Percentiles rank a stretch among this genome's conserved stretches.
These are phyloP conservation scores for Polylopha cassiicola DNA, from an alignment of 2,888 invertebrate genomes.

Conservation along the genomic window DNA sequence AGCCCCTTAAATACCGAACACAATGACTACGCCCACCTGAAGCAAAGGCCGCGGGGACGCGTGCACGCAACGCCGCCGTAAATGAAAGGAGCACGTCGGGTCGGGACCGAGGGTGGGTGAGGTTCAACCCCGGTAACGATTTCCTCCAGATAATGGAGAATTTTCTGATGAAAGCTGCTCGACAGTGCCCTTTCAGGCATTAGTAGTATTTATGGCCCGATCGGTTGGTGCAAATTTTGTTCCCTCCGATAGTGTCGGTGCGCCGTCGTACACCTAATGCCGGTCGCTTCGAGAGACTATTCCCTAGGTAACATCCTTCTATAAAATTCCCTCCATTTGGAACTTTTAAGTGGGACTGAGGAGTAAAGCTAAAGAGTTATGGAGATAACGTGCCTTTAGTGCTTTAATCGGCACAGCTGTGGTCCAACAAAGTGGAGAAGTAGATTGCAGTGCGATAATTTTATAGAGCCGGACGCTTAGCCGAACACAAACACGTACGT, in stretches of 20 bases:
- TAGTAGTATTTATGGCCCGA: slow-evolving; percentile 63
- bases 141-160: slow-evolving; percentile 75
- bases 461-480: slow-evolving; percentile 51
- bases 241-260: slow-evolving; percentile 50
- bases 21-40: slow-evolving; percentile 74
- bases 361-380: slow-evolving; percentile 46
- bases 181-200: slow-evolving; percentile 67
- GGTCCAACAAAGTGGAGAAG: slow-evolving; percentile 42
- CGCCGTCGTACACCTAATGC: slow-evolving; percentile 53
- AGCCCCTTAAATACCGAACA: slow-evolving; percentile 74
- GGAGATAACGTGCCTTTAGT: slow-evolving; percentile 47
- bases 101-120: slow-evolving; percentile 62
- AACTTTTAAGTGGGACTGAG: slow-evolving; percentile 41
- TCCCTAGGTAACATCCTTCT: slow-evolving; percentile 38
- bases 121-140: slow-evolving; percentile 71
- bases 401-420: slow-evolving; percentile 44
- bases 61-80: slow-evolving; percentile 71
- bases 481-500: slow-evolving; percentile 59
- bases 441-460: slow-evolving; percentile 53
- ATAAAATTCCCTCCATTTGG: slow-evolving; percentile 29
- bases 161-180: slow-evolving; percentile 73
- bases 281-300: slow-evolving; percentile 38
- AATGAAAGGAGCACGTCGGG: slow-evolving; percentile 62
- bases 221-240: slow-evolving; percentile 59
- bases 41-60: slow-evolving; percentile 68